These are phyloP conservation scores for Oryzias woworae DNA, from an alignment of 2,113 vertebrate species.

Conservation along the genomic window DNA sequence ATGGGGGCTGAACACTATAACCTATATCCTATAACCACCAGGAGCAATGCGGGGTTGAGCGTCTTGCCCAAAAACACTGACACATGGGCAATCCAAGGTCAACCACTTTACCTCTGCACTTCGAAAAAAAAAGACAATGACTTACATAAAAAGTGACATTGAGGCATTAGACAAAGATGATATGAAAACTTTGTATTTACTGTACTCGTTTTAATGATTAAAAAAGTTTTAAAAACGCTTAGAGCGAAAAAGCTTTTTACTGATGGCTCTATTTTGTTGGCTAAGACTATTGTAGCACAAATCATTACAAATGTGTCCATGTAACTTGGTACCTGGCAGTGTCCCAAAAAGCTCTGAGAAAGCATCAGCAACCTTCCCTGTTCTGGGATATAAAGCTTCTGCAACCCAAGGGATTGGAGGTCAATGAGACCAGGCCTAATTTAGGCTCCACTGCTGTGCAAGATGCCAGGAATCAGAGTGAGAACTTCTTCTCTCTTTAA, in stretches of 20 bases:
- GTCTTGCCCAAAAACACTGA: too few relatives aligned
- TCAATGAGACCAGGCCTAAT: constrained; percentile 73
- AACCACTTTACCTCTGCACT: too few relatives aligned
- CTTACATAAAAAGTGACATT: too few relatives aligned
- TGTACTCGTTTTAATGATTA: too few relatives aligned
- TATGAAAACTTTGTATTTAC: too few relatives aligned
- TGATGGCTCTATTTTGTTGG: constrained; percentile 2
- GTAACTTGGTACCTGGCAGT: constrained; percentile 31
- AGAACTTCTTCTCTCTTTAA: constrained; percentile 78
- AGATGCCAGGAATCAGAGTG: constrained; percentile 70
- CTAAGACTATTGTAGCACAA: neutral
- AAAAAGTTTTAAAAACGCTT: neutral
- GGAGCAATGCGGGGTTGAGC: too few relatives aligned
- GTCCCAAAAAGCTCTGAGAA: constrained; percentile 33
- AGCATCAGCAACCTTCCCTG: constrained; percentile 33
- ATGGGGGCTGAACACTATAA: too few relatives aligned
- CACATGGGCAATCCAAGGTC: too few relatives aligned
- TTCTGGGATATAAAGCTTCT: constrained; percentile 40
- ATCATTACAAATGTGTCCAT: constrained; percentile 24
- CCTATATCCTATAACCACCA: too few relatives aligned
- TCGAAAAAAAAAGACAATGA: too few relatives aligned
- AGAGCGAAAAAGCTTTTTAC: constrained; percentile 4
- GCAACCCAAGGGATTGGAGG: constrained; percentile 55
- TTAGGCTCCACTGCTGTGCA: constrained; percentile 63
- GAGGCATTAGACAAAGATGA: too few relatives aligned